Evolutionary conservation across 2,113 vertebrate species (phyloP).

Genomic region (Azemiops feae): DNA sequence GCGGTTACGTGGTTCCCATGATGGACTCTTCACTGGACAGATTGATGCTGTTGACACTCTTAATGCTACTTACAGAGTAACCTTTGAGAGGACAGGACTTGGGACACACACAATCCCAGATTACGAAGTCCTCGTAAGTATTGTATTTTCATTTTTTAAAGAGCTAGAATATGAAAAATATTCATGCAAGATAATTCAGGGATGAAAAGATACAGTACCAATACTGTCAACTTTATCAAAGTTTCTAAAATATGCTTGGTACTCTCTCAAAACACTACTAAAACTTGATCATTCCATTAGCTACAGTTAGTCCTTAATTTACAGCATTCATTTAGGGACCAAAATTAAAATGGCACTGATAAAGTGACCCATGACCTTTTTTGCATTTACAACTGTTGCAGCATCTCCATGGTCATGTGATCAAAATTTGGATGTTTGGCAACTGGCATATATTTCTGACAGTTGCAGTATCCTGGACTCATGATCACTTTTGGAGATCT

Average conservation of each 20-base stretch:
- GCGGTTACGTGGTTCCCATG: constrained; percentile 90
- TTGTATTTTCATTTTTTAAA: constrained; percentile 14
- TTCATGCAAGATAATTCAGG: neutral
- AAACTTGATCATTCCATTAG: neutral
- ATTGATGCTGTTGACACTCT: constrained; percentile 97
- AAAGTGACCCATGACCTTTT: neutral
- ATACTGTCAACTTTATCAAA: neutral
- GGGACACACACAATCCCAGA: constrained; percentile 98
- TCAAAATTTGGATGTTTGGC: neutral
- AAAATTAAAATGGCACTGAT: neutral
- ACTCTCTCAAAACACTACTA: neutral
- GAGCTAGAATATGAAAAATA: neutral
- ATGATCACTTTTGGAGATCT: neutral
- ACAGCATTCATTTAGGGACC: neutral
- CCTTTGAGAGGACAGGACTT: constrained; percentile 93
- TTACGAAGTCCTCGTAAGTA: constrained; percentile 95
- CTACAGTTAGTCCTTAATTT: constrained; percentile 1
- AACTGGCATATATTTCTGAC: neutral
- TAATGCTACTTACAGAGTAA: constrained; percentile 94
- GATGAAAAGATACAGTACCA: neutral
- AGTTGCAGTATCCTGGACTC: neutral
- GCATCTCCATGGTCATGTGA: neutral
- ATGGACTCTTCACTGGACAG: constrained; percentile 95
- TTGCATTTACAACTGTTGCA: neutral
- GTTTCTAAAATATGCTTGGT: neutral